Percentiles rank a stretch among this genome's conserved stretches.
Evolutionary conservation across 2,888 invertebrate species (phyloP).

Genomic region (Troides helena): DNA sequence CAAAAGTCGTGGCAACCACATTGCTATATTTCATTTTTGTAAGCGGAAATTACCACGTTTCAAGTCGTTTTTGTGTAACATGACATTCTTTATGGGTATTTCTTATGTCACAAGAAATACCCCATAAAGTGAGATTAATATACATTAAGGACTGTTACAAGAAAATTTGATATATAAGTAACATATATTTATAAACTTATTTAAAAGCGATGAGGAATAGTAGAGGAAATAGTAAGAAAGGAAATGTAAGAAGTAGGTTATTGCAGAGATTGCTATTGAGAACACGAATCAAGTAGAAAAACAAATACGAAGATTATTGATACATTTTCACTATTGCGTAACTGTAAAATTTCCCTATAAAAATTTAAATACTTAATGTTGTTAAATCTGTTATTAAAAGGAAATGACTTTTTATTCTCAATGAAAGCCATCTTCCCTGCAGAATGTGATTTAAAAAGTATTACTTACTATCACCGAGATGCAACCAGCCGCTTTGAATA

Average conservation of each 20-base stretch:
- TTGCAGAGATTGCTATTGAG: no score
- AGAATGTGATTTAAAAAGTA: slow-evolving; percentile 33
- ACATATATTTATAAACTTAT: background rate
- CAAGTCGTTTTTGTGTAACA: slow-evolving; percentile 51
- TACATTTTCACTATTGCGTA: background rate
- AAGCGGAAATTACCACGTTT: slow-evolving; percentile 71
- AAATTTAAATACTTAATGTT: background rate
- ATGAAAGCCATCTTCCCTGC: background rate
- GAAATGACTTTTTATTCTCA: background rate
- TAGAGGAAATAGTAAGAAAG: background rate
- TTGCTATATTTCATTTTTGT: slow-evolving; percentile 72
- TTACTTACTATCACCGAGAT: slow-evolving; percentile 41
- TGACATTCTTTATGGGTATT: slow-evolving; percentile 15
- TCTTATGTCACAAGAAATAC: no score
- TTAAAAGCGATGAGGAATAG: background rate
- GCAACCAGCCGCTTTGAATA: slow-evolving; percentile 56
- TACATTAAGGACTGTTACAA: background rate
- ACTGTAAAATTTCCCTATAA: background rate
- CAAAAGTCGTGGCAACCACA: slow-evolving; percentile 67
- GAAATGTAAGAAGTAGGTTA: no score
- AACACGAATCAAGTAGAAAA: background rate
- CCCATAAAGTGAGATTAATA: background rate
- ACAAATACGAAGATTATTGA: background rate
- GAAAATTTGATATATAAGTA: background rate
- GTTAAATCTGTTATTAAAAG: background rate